These are phyloP conservation scores for Schizotus pectinicornis DNA, from an alignment of 2,888 invertebrate species.

Conservation along the genomic window DNA sequence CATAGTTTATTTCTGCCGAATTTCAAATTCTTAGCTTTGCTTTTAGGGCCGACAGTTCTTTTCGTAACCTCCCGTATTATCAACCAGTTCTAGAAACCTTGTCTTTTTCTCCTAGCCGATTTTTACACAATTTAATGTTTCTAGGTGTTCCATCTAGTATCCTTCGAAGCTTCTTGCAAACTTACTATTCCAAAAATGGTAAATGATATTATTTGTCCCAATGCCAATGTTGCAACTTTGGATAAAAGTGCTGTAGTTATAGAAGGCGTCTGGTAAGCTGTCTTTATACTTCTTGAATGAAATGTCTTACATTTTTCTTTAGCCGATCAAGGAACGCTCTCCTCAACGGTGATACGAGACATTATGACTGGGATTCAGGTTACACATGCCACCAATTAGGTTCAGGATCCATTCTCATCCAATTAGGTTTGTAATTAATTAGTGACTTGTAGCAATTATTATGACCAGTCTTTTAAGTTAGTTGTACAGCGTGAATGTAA, in stretches of 20 bases:
- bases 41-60: too few relatives aligned
- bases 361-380: slow-evolving; percentile 99
- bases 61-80: too few relatives aligned
- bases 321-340: slow-evolving; percentile 91
- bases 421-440: too few relatives aligned
- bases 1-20: too few relatives aligned
- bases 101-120: too few relatives aligned
- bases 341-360: slow-evolving; percentile 91
- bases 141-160: slow-evolving; percentile 89
- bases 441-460: too few relatives aligned
- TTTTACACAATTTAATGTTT: slow-evolving; percentile 23
- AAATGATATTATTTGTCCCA: slow-evolving; percentile 80
- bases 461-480: too few relatives aligned
- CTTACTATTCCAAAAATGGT: slow-evolving; percentile 75
- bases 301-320: slow-evolving; percentile 23
- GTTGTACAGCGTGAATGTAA: too few relatives aligned
- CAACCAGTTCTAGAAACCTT: too few relatives aligned
- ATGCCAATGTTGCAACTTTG: slow-evolving; percentile 90
- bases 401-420: slow-evolving; percentile 92
- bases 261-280: slow-evolving; percentile 83
- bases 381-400: slow-evolving; percentile 97
- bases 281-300: slow-evolving; percentile 8
- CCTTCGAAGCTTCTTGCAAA: slow-evolving; percentile 89
- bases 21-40: too few relatives aligned
- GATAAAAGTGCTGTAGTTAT: slow-evolving; percentile 90